These are phyloP conservation scores for Triplophysa rosa DNA, from an alignment of 2,113 vertebrate species.

Conservation along the genomic window DNA sequence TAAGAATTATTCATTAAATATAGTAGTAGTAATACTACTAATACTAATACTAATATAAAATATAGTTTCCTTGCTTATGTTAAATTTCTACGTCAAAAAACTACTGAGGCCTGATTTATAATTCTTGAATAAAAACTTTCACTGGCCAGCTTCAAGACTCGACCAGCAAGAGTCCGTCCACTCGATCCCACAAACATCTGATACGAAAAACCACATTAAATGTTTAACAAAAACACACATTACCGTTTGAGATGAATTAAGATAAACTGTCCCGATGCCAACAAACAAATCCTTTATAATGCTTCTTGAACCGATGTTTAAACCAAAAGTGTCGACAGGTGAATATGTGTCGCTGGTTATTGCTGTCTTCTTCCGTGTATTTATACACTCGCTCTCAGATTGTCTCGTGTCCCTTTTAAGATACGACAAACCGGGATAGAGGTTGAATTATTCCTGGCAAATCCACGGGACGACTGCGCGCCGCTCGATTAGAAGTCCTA, in stretches of 20 bases:
- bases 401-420: not conserved
- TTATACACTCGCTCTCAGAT: not conserved
- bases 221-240: not conserved
- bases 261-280: not conserved
- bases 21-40: too few species aligned
- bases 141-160: constrained; percentile 41
- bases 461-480: constrained; percentile 42
- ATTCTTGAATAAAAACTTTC: constrained; percentile 33
- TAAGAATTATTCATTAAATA: too few species aligned
- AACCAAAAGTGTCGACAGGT: not conserved
- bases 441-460: not conserved
- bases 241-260: constrained; percentile 29
- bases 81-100: too few species aligned
- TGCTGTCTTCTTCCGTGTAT: not conserved
- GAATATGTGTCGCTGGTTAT: not conserved
- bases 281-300: constrained; percentile 22
- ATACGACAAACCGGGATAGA: not conserved
- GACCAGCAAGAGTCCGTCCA: constrained; percentile 44
- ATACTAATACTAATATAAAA: too few species aligned
- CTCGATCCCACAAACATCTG: not conserved
- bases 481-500: constrained; percentile 49
- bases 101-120: too few species aligned
- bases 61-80: too few species aligned
- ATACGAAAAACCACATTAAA: not conserved
- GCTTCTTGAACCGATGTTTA: not conserved